Conservation (phyloP, 53 echinoderm and acorn worm species). For the Actinopyga echinites region DNA sequence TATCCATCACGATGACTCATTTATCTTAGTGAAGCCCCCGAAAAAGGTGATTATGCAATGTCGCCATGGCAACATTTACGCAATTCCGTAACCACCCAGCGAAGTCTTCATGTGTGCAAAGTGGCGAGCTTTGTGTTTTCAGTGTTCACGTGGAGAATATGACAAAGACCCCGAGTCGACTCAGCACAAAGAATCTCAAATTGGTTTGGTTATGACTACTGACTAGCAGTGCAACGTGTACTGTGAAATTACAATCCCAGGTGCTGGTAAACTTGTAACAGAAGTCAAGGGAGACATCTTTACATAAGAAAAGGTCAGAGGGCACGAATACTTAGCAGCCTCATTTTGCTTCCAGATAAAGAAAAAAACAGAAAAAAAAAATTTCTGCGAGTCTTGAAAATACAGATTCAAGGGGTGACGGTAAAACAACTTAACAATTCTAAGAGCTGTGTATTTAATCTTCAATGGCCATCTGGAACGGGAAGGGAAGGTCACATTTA, state of each 20-base stretch:
- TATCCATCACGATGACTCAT: conserved; percentile 36
- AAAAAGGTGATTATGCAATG: conserved; percentile 69
- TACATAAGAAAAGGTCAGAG: too few relatives aligned
- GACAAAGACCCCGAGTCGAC: background rate
- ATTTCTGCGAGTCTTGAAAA: too few relatives aligned
- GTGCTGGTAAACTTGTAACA: background rate
- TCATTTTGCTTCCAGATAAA: too few relatives aligned
- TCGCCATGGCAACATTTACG: conserved; percentile 72
- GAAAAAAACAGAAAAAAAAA: too few relatives aligned
- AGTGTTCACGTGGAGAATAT: conserved; percentile 30
- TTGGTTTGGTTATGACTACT: conserved; percentile 7
- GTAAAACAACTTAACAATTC: too few relatives aligned
- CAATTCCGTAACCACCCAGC: conserved; percentile 59
- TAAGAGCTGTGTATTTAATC: too few relatives aligned
- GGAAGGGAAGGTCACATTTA: too few relatives aligned
- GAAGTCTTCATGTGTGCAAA: conserved; percentile 30
- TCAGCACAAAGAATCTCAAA: conserved; percentile 8
- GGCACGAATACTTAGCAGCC: too few relatives aligned
- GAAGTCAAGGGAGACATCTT: too few relatives aligned
- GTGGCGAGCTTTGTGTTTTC: conserved; percentile 32
- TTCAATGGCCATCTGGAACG: too few relatives aligned
- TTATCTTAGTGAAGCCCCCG: conserved; percentile 44
- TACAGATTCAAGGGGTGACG: too few relatives aligned
- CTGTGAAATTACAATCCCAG: conserved; percentile 20
- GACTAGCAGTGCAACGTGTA: conserved; percentile 24